These are phyloP conservation scores for Daphoenositta chrysoptera DNA, from an alignment of 2,113 vertebrate species.

Conservation along the genomic window DNA sequence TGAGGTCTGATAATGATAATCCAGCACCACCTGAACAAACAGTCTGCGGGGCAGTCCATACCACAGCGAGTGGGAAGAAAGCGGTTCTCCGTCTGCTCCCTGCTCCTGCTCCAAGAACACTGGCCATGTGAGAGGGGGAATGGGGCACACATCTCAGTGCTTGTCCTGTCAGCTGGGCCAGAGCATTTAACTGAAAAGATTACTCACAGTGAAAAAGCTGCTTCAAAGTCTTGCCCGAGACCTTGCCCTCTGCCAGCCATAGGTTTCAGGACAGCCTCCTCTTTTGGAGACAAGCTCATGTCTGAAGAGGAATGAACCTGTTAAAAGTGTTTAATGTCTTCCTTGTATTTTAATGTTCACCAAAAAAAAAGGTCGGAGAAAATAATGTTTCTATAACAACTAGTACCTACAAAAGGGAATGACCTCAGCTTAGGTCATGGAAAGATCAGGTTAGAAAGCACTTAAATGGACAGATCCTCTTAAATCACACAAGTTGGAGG, in stretches of 20 bases:
- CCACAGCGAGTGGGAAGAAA: background rate
- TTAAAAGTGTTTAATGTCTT: background rate
- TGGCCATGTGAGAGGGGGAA: background rate
- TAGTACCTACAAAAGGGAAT: background rate
- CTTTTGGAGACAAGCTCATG: background rate
- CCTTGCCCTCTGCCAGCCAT: background rate
- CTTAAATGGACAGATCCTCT: background rate
- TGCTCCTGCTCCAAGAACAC: background rate
- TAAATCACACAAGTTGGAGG: background rate
- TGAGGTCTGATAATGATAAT: constrained; percentile 62
- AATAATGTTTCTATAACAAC: background rate
- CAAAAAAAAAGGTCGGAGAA: background rate
- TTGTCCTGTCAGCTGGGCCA: background rate
- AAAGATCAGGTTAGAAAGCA: background rate
- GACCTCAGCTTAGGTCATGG: background rate
- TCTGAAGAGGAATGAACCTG: background rate
- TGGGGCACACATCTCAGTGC: fast-evolving
- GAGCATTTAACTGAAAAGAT: background rate
- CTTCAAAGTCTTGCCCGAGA: background rate
- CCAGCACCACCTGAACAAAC: constrained; percentile 62
- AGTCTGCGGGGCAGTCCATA: background rate
- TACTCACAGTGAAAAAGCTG: background rate
- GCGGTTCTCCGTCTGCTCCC: background rate
- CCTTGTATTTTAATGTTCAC: background rate
- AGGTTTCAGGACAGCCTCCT: background rate